These are phyloP conservation scores for Ochotona princeps DNA, from an alignment of 2,113 vertebrate species.

Conservation along the genomic window DNA sequence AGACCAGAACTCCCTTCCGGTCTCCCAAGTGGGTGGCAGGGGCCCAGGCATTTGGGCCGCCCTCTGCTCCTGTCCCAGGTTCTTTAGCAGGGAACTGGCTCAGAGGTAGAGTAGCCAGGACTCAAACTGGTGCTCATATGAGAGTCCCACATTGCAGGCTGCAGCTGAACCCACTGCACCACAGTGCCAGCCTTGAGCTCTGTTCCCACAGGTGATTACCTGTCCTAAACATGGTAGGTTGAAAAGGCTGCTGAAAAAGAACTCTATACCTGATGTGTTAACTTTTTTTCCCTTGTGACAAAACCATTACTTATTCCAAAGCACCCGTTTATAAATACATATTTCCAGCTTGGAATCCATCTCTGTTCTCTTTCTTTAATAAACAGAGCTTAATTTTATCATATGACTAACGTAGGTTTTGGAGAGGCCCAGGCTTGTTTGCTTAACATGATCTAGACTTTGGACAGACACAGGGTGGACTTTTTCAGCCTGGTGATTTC, in stretches of 20 bases:
- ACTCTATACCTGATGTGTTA: conserved; percentile 25
- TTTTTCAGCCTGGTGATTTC: conserved; percentile 24
- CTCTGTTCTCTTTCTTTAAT: conserved; percentile 48
- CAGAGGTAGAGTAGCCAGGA: too few species aligned
- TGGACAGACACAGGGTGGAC: neutral
- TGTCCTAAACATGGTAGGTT: neutral
- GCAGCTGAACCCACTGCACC: too few species aligned
- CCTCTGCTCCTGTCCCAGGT: too few species aligned
- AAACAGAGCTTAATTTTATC: conserved; percentile 63
- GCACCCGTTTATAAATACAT: conserved; percentile 44
- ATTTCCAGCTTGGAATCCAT: conserved; percentile 33
- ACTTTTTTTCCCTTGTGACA: conserved; percentile 1
- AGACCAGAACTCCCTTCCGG: too few species aligned
- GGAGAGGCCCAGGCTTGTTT: conserved; percentile 37
- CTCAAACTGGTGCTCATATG: too few species aligned
- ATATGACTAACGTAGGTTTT: conserved; percentile 43
- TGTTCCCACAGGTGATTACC: neutral
- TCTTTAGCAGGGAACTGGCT: too few species aligned
- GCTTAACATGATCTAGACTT: conserved; percentile 48
- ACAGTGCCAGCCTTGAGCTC: too few species aligned
- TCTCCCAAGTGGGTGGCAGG: too few species aligned
- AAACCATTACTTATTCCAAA: conserved; percentile 43
- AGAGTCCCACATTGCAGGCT: too few species aligned
- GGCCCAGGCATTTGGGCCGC: too few species aligned
- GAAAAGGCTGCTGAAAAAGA: conserved; percentile 38